Evolutionary conservation across 2,888 invertebrate genomes (phyloP).

Genomic region (Xestia sexstrigata): DNA sequence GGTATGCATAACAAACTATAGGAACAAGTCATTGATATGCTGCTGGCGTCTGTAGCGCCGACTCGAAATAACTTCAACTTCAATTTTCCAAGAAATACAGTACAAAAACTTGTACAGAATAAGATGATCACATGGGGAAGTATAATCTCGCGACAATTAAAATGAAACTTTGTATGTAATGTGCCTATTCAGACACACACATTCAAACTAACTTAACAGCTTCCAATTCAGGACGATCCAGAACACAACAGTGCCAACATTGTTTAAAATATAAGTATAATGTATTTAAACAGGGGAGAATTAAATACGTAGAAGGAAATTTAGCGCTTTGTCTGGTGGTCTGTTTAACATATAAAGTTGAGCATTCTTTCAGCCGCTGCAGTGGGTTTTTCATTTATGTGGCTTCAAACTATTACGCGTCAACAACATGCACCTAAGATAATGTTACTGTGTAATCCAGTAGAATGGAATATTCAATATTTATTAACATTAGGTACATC

Average conservation of each 20-base stretch:
- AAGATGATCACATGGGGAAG: slow-evolving; percentile 58
- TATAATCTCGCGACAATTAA: slow-evolving; percentile 48
- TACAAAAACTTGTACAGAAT: slow-evolving; percentile 66
- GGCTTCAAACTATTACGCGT: slow-evolving; percentile 44
- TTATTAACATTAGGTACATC: not conserved
- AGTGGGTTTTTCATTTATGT: slow-evolving; percentile 18
- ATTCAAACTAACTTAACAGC: not conserved
- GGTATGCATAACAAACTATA: slow-evolving; percentile 78
- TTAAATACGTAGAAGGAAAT: not conserved
- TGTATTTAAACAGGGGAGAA: not conserved
- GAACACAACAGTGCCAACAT: slow-evolving; percentile 4
- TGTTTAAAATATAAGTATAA: not conserved
- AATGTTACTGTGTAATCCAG: slow-evolving; percentile 11
- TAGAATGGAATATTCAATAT: slow-evolving; percentile 3
- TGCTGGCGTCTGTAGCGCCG: slow-evolving; percentile 68
- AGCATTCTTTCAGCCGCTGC: slow-evolving; percentile 9
- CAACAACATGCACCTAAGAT: slow-evolving; percentile 17
- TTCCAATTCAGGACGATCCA: slow-evolving; percentile 4
- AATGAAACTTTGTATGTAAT: slow-evolving; percentile 32
- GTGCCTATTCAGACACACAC: not conserved
- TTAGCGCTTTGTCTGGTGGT: slow-evolving; percentile 1
- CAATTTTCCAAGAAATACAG: slow-evolving; percentile 70
- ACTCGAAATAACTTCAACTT: slow-evolving; percentile 71
- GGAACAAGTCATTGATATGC: slow-evolving; percentile 76
- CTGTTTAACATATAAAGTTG: not conserved